phyloP scores from a whole-genome alignment of 2,888 invertebrate species.

The Amblyjoppa fuscipennis region DNA sequence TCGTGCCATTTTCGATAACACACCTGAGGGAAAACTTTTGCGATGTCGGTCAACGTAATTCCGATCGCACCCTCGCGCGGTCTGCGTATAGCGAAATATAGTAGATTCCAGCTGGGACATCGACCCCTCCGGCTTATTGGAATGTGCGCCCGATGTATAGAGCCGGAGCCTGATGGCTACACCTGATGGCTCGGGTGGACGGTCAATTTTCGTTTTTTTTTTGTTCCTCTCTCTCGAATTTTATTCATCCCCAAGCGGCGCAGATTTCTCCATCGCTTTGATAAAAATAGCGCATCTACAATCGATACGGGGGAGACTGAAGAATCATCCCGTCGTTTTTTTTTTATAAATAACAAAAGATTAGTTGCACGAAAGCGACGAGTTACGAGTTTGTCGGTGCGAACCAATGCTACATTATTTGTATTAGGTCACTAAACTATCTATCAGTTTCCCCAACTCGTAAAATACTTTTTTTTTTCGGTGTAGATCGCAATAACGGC shows the following conservation, averaged over 20 bases:
- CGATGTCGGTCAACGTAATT: conserved; percentile 61
- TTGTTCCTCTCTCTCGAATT: conserved; percentile 8
- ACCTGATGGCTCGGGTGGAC: neutral
- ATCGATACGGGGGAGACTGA: neutral
- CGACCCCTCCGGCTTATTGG: conserved; percentile 35
- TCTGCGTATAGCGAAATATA: neutral
- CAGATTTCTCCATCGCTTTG: neutral
- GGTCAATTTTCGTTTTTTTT: neutral
- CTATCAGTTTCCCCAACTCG: too few species aligned
- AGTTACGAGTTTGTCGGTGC: neutral
- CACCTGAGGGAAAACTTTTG: conserved; percentile 51
- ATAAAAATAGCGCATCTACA: neutral
- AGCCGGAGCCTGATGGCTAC: conserved; percentile 8
- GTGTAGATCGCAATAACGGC: too few species aligned
- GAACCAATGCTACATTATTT: too few species aligned
- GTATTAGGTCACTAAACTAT: too few species aligned
- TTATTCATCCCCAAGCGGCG: conserved; percentile 27
- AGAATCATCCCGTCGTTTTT: neutral
- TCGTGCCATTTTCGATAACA: conserved; percentile 51
- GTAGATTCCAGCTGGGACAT: conserved; percentile 19
- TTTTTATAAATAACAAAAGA: neutral
- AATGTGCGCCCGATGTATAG: conserved; percentile 33
- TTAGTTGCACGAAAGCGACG: neutral
- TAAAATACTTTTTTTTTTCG: too few species aligned
- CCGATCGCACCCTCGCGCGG: conserved; percentile 19